phyloP scores from a whole-genome alignment of 1,140 invertebrate species.

The Drosophila navojoa region DNA sequence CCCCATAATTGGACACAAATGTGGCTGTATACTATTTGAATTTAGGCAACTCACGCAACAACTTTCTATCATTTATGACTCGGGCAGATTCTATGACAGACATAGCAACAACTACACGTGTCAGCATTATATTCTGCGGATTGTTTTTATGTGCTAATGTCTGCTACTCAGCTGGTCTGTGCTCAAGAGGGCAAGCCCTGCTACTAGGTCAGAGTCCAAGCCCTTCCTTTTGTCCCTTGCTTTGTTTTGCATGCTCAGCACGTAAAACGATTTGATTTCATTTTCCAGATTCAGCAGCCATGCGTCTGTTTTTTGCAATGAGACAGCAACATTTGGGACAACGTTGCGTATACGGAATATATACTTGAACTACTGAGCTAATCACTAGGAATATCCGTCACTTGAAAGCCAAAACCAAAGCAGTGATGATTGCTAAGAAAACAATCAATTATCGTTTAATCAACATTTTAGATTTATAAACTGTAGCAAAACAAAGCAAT shows the following conservation, averaged over 20 bases:
- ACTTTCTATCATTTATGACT: constrained; percentile 57
- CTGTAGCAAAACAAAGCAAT: not conserved
- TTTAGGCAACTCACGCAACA: constrained; percentile 47
- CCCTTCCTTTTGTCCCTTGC: constrained; percentile 19
- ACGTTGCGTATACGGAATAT: constrained; percentile 38
- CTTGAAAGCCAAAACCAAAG: constrained; percentile 5
- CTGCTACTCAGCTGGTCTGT: constrained; percentile 4
- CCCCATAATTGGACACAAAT: too few relatives aligned
- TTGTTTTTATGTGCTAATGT: constrained; percentile 81
- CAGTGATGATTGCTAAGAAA: too few relatives aligned
- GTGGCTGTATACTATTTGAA: constrained; percentile 32
- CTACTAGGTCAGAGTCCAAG: not conserved
- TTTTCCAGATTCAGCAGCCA: constrained; percentile 73
- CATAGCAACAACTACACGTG: constrained; percentile 59
- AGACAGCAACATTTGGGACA: constrained; percentile 42
- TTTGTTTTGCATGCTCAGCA: constrained; percentile 69
- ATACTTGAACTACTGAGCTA: constrained; percentile 27
- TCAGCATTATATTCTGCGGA: constrained; percentile 72
- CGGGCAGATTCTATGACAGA: constrained; percentile 43
- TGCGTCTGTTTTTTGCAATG: constrained; percentile 38
- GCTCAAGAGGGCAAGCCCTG: not conserved
- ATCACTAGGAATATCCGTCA: constrained; percentile 52
- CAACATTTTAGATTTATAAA: not conserved
- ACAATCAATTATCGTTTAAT: constrained; percentile 27
- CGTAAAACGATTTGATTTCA: constrained; percentile 83